A percentile compares a stretch with the other conserved stretches of the same genome.
These are phyloP conservation scores for Porites lobata DNA, from an alignment of 92 coral and sea anemone species.

Conservation along the genomic window DNA sequence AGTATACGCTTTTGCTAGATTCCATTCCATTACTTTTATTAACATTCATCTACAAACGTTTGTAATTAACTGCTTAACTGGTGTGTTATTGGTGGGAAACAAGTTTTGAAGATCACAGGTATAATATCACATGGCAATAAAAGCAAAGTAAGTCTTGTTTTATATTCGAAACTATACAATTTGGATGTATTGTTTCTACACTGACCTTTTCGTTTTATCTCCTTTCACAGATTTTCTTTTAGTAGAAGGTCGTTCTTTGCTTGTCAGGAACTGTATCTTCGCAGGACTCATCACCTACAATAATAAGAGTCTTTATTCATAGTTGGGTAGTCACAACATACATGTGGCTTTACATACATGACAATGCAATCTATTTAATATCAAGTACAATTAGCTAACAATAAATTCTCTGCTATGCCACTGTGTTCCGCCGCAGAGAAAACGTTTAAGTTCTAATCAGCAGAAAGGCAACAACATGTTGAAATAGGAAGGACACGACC, in stretches of 20 bases:
- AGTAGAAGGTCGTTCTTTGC: conserved; percentile 6
- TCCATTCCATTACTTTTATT: too few species aligned
- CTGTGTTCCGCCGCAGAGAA: too few species aligned
- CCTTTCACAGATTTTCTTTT: conserved; percentile 17
- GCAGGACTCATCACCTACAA: conserved; percentile 12
- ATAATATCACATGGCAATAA: conserved; percentile 24
- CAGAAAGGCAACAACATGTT: too few species aligned
- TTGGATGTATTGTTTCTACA: neutral
- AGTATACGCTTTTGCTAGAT: too few species aligned
- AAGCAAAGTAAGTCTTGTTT: conserved; percentile 15
- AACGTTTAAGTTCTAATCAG: too few species aligned
- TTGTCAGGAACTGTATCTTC: conserved; percentile 36
- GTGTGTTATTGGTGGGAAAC: neutral
- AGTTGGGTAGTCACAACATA: too few species aligned
- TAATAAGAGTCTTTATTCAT: too few species aligned
- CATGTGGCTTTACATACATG: too few species aligned
- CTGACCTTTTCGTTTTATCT: conserved; percentile 36
- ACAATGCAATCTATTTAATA: too few species aligned
- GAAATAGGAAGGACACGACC: too few species aligned
- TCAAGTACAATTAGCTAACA: too few species aligned
- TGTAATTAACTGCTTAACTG: conserved; percentile 8
- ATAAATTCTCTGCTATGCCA: too few species aligned
- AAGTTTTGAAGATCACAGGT: neutral
- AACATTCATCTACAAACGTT: neutral
- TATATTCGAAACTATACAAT: conserved; percentile 6